Percentiles rank a stretch among this genome's conserved stretches.
Evolutionary conservation across 53 echinoderm and acorn worm genomes (phyloP).

Genomic region (Luidia sarsii): DNA sequence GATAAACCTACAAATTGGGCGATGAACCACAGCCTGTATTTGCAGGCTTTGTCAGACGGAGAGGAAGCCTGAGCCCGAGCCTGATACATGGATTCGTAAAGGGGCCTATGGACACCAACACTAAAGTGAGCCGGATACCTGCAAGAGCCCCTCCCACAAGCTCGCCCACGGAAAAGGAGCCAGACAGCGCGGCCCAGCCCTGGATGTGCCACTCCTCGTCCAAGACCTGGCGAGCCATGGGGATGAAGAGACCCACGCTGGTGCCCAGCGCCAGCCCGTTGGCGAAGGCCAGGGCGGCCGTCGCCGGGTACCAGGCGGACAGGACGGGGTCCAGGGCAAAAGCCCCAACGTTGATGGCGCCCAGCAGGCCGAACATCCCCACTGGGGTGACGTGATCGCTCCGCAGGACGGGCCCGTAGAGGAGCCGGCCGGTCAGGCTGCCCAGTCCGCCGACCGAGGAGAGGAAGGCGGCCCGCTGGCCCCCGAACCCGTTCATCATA

Average conservation of each 20-base stretch:
- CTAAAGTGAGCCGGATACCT: too few species aligned
- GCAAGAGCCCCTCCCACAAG: conserved; percentile 45
- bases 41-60: too few species aligned
- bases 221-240: conserved; percentile 32
- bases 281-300: conserved; percentile 15
- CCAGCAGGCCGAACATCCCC: conserved; percentile 27
- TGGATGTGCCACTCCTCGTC: conserved; percentile 6
- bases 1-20: too few species aligned
- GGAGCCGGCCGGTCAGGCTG: conserved; percentile 46
- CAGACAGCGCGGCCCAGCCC: conserved; percentile 16
- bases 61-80: too few species aligned
- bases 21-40: too few species aligned
- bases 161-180: conserved; percentile 46
- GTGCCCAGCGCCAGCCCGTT: conserved; percentile 35
- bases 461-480: conserved; percentile 31
- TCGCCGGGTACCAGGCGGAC: not conserved
- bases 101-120: too few species aligned
- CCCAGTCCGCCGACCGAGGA: conserved; percentile 56
- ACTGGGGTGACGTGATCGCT: conserved; percentile 8
- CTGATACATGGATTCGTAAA: too few species aligned
- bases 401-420: conserved; percentile 46
- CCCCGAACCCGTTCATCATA: conserved; percentile 32
- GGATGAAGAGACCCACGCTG: conserved; percentile 19
- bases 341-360: conserved; percentile 20
- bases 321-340: conserved; percentile 45